Percentiles rank a stretch among this genome's conserved stretches.
These are phyloP conservation scores for Buathra laborator DNA, from an alignment of 2,888 invertebrate genomes.

Conservation along the genomic window DNA sequence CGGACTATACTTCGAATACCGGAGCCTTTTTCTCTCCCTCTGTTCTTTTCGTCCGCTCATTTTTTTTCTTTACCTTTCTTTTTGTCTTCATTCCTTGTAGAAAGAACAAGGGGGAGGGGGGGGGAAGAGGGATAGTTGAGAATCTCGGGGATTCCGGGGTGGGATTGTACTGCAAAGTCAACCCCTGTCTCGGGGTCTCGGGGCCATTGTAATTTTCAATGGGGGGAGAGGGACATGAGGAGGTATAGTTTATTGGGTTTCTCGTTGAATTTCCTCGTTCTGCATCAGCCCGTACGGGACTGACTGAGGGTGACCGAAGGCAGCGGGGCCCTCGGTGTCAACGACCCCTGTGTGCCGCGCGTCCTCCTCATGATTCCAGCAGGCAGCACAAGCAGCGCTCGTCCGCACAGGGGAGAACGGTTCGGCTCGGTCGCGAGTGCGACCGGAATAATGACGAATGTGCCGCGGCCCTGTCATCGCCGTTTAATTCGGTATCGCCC, in stretches of 20 bases:
- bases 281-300: constrained; percentile 15
- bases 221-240: constrained; percentile 1
- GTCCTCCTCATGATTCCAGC: constrained; percentile 50
- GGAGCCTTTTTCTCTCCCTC: constrained; percentile 3
- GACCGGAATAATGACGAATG: constrained; percentile 63
- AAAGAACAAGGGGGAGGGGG: neutral
- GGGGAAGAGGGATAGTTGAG: neutral
- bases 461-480: constrained; percentile 51
- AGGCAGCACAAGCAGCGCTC: constrained; percentile 25
- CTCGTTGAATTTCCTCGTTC: constrained; percentile 49
- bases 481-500: constrained; percentile 53
- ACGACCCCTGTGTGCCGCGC: constrained; percentile 47
- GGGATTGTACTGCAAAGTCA: constrained; percentile 34
- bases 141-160: constrained; percentile 48
- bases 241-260: constrained; percentile 44
- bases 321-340: constrained; percentile 52
- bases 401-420: neutral
- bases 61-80: constrained; percentile 38
- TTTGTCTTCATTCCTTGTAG: neutral
- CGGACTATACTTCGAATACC: neutral
- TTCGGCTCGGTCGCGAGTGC: constrained; percentile 8
- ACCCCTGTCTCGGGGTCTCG: constrained; percentile 16
- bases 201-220: constrained; percentile 46
- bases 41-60: constrained; percentile 13
- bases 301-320: constrained; percentile 15